Evolutionary conservation across 1,140 invertebrate species (phyloP), one percentile per base, ranked within the genome.

Genomic region (Copidosoma floridanum): DNA sequence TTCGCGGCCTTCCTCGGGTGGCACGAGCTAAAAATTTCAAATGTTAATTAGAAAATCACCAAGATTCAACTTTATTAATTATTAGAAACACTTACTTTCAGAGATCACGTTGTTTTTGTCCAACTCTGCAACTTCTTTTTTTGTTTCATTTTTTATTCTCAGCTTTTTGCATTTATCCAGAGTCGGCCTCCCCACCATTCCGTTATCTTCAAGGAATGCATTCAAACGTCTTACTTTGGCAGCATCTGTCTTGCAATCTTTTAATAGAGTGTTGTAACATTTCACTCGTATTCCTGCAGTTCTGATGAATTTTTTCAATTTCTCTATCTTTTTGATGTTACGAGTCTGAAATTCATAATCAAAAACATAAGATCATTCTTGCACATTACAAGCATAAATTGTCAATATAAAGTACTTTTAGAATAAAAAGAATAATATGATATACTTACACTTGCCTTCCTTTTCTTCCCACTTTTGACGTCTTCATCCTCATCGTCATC

Each of bases 91-190:
- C 47, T 60, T 67, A 80, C 78, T 71, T 72, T 73, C 75, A 21
- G 67, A 70, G 61, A 74, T 69, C 56, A 75, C 71, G 47, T 70
- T 72, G 27, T 55, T 60, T 29, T 61, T 60, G 61, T 74, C 71
- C 35, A 77, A 65, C 55, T 70, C 64, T 1, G 71, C 61, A 43
- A 59, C 26, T 60, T 81, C 75, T 16, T 64, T 61, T 16, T 68
- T 58, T 14, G 51, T 64, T 12, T 70, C 68, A 20, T 65, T 70
- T 48, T 71, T 69, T 37, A 66, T 64, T 53, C 71, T 78, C 5
- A 61, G 67, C 43, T 60, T 67, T 52, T 68, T 71, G 61, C 78
- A 79, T 52, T 80, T 81, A 26, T 73, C 68, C 35, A 75, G 6
- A 11, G 73, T 73, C 46, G 72, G 73, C 24, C 69, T 68, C 21